Base-by-base conservation (phyloP, 2,888 invertebrate genomes). In the Sipha maydis region DNA sequence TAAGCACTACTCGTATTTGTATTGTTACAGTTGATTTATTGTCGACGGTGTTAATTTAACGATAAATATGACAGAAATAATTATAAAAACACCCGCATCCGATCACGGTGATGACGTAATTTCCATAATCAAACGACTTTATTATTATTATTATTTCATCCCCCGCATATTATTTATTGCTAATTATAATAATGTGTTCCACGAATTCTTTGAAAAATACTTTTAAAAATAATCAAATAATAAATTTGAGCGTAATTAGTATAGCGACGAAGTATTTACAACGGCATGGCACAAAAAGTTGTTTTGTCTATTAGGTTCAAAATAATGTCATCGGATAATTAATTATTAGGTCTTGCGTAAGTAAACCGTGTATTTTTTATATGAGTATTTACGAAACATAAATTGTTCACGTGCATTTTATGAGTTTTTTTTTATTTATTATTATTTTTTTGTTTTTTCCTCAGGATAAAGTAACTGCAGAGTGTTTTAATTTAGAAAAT, bases 401-500 rank as follows among this genome's bases (percentile, higher is more conserved):
- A 61, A 61, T 38, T 7, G n/a, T 11, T 28, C 54, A 73, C 25
- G 54, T 54, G 34, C 31, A 73, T 28, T 21, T 56, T n/a, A 38
- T n/a, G 31, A 54, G 75, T n/a, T 82, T 69, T 69, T n/a, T 80
- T 67, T 80, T 69, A 69, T 69, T 41, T 41, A 41, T 48, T 48
- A 48, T 48, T 48, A 48, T 48, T 48, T 14, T 48, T 11, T 48
- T 14, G 14, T 48, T 83, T 69, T 56, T 83, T 75, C 34, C n/a
- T 25, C 11, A 38, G 38, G 21, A 67, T 77, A 85, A 31, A 77
- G 28, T 61, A 82, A 56, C 69, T 69, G 69, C 56, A 1, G 31
- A 31, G 67, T 61, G 7, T 61, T 77, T 85, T 48, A 77, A 85
- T 85, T 85, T 48, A 75, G 31, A 48, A 14, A 85, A 83, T 67